A percentile compares a stretch with the other conserved stretches of the same genome.
phyloP scores from a whole-genome alignment of 2,797 vertebrate species.

The Darevskia nairensis region DNA sequence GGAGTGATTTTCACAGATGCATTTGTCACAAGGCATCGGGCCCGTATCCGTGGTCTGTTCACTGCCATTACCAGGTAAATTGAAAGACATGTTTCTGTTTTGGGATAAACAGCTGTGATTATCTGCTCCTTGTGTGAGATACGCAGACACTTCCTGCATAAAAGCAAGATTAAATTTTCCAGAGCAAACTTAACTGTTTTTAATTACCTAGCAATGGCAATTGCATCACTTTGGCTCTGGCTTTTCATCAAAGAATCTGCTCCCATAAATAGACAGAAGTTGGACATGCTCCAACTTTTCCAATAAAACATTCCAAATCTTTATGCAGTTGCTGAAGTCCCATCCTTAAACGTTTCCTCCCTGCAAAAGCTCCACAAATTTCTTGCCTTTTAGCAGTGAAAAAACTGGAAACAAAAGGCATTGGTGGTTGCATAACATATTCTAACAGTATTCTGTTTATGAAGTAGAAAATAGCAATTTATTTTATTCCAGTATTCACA shows the following conservation, averaged over 20 bases:
- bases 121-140: background rate
- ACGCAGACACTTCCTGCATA: background rate
- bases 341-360: too few relatives aligned
- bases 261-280: background rate
- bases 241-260: background rate
- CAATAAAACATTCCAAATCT: background rate
- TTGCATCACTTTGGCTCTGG: background rate
- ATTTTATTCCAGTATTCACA: background rate
- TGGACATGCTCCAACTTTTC: background rate
- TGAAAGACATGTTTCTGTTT: background rate
- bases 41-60: constrained; percentile 92
- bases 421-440: background rate
- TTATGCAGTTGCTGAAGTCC: background rate
- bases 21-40: constrained; percentile 92
- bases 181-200: background rate
- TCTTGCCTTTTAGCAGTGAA: background rate
- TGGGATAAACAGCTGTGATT: background rate
- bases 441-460: background rate
- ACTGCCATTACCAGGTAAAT: constrained; percentile 91
- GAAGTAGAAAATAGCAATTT: background rate
- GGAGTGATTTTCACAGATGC: constrained; percentile 94
- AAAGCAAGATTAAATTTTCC: background rate
- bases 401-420: background rate
- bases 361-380: background rate
- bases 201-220: background rate